Conservation (phyloP, 2,888 invertebrate species). For the Agonopterix alstromeriana region DNA sequence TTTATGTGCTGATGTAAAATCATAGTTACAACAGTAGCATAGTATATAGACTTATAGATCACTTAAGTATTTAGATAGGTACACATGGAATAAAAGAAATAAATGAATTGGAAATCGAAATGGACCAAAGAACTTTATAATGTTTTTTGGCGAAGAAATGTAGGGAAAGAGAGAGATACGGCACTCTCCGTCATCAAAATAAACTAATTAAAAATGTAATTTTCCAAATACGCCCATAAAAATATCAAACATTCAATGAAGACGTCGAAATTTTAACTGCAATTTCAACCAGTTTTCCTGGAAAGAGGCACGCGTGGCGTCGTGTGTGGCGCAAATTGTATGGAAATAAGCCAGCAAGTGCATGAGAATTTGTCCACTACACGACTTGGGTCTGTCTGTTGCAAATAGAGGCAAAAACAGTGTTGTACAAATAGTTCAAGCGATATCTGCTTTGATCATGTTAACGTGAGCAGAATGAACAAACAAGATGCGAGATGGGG, state of each 20-base stretch:
- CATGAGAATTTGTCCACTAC: slow-evolving; percentile 35
- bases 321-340: slow-evolving; percentile 66
- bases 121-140: too few species aligned
- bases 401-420: not conserved
- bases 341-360: slow-evolving; percentile 49
- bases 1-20: too few species aligned
- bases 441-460: not conserved
- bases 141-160: too few species aligned
- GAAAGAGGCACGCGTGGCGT: slow-evolving; percentile 38
- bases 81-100: too few species aligned
- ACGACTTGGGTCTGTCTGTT: not conserved
- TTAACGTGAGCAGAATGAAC: not conserved
- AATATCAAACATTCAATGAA: slow-evolving; percentile 8
- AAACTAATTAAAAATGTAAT: too few species aligned
- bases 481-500: not conserved
- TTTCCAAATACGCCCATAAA: not conserved
- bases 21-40: too few species aligned
- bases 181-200: too few species aligned
- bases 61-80: too few species aligned
- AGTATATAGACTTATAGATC: too few species aligned
- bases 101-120: too few species aligned
- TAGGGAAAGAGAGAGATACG: too few species aligned
- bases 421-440: slow-evolving; percentile 1
- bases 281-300: slow-evolving; percentile 29
- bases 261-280: slow-evolving; percentile 11